Conservation (phyloP, 2,113 vertebrate genomes). For the Holacanthus passer region DNA sequence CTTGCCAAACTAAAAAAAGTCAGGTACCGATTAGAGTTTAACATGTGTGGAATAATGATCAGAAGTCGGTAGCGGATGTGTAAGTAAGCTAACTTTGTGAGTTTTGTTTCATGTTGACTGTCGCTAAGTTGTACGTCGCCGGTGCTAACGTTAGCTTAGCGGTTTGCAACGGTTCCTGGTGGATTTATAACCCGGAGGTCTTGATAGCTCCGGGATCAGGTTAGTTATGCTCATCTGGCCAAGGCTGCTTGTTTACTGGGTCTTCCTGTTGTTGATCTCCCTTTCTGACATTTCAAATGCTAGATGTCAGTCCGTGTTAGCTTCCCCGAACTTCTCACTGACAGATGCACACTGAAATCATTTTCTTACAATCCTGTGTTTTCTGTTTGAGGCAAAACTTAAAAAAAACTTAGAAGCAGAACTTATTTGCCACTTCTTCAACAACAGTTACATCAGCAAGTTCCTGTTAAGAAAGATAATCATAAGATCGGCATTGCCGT, state of each 20-base stretch:
- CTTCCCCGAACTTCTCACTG: neutral
- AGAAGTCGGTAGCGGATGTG: neutral
- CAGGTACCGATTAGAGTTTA: neutral
- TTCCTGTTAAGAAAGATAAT: neutral
- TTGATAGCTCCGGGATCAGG: conserved; percentile 34
- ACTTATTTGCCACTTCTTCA: neutral
- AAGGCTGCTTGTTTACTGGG: neutral
- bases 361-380: neutral
- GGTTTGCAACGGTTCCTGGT: conserved; percentile 9
- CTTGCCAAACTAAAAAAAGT: neutral
- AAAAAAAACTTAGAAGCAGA: neutral
- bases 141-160: conserved; percentile 31
- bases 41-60: neutral
- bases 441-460: neutral
- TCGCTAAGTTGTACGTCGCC: conserved; percentile 8
- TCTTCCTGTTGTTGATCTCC: neutral
- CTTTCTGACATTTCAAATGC: neutral
- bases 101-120: neutral
- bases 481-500: neutral
- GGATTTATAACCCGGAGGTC: neutral
- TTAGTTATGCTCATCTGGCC: neutral
- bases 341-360: conserved; percentile 6
- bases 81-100: neutral
- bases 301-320: conserved; percentile 3
- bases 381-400: neutral